phyloP scores from a whole-genome alignment of 1,140 invertebrate genomes.

The Calephelis virginiensis region DNA sequence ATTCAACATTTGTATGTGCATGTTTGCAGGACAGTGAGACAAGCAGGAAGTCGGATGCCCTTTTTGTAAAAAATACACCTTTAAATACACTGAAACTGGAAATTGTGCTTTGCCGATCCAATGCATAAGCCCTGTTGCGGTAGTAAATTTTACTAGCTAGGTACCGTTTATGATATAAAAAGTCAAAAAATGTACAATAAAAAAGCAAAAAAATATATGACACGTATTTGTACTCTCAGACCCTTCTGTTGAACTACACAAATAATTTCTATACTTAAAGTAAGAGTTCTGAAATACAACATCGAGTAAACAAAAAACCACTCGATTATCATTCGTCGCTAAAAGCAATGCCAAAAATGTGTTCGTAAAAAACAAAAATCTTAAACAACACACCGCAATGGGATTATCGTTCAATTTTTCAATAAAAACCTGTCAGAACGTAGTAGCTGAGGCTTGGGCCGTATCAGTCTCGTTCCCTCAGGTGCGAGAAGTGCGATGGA shows the following conservation, averaged over 20 bases:
- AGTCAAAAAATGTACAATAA: too few relatives aligned
- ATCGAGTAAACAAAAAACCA: constrained; percentile 36
- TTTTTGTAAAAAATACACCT: too few relatives aligned
- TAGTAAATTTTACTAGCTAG: too few relatives aligned
- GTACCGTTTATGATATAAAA: too few relatives aligned
- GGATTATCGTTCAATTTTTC: constrained; percentile 74
- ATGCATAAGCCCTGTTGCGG: too few relatives aligned
- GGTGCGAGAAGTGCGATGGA: constrained; percentile 42
- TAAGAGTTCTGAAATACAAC: neutral
- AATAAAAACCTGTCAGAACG: constrained; percentile 68
- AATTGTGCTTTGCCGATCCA: too few relatives aligned
- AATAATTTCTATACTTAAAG: neutral
- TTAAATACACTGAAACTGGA: too few relatives aligned
- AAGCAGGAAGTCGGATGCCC: too few relatives aligned
- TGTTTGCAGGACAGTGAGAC: too few relatives aligned
- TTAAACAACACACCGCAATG: constrained; percentile 56
- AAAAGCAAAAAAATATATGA: too few relatives aligned
- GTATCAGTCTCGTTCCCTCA: constrained; percentile 70
- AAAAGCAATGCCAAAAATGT: constrained; percentile 40
- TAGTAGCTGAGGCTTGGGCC: constrained; percentile 41
- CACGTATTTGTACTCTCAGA: too few relatives aligned
- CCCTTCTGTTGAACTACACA: neutral
- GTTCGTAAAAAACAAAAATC: constrained; percentile 40
- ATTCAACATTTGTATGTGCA: too few relatives aligned
- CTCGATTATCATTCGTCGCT: constrained; percentile 40